phyloP scores from a whole-genome alignment of 2,888 invertebrate species.

The Byasa hedistus region DNA sequence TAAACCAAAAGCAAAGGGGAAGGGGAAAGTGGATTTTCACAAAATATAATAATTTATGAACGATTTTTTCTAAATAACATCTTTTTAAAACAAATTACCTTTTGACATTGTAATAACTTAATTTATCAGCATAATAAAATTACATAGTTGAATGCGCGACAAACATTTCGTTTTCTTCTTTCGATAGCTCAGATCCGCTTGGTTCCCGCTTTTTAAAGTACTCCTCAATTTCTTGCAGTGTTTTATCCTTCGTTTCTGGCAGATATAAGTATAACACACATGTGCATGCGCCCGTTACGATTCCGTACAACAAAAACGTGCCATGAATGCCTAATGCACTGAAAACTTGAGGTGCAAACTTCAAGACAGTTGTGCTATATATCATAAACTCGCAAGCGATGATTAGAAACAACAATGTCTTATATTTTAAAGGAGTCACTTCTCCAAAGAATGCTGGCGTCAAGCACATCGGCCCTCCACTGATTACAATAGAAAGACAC shows the following conservation, averaged over 20 bases:
- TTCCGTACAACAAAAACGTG: slow-evolving; percentile 44
- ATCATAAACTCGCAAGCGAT: slow-evolving; percentile 36
- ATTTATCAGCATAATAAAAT: too few species aligned
- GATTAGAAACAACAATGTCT: slow-evolving; percentile 38
- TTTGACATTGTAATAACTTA: not conserved
- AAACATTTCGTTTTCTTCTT: not conserved
- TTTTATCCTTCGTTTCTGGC: slow-evolving; percentile 48
- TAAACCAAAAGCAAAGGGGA: too few species aligned
- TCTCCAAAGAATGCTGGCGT: slow-evolving; percentile 44
- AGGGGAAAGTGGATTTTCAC: too few species aligned
- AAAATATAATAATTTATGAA: too few species aligned
- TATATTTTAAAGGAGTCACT: slow-evolving; percentile 41
- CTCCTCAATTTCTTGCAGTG: not conserved
- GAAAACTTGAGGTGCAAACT: slow-evolving; percentile 43
- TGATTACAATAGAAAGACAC: slow-evolving; percentile 46
- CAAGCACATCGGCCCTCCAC: slow-evolving; percentile 47
- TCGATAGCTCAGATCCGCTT: not conserved
- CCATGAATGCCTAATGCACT: slow-evolving; percentile 41
- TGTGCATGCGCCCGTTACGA: slow-evolving; percentile 41
- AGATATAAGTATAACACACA: slow-evolving; percentile 42
- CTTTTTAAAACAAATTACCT: not conserved
- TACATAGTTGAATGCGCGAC: not conserved
- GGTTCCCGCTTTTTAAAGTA: not conserved
- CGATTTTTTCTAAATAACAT: too few species aligned
- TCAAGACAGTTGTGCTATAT: slow-evolving; percentile 40